Evolutionary conservation across 1,140 invertebrate genomes (phyloP).

Genomic region (Helicoverpa zea): DNA sequence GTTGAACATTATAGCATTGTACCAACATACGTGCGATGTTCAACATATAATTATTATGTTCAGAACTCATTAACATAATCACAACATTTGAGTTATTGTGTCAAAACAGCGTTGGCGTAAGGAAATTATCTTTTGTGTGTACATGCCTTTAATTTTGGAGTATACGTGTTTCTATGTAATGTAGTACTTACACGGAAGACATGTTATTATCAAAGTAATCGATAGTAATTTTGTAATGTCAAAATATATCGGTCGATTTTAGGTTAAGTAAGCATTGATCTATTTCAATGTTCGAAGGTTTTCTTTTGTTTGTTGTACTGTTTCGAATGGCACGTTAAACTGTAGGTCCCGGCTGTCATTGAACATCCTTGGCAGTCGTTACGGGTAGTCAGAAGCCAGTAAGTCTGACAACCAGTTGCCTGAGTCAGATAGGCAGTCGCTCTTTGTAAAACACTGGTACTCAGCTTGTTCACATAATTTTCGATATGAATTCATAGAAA

Average conservation of each 20-base stretch:
- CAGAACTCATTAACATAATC: slow-evolving; percentile 50
- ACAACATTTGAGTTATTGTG: slow-evolving; percentile 49
- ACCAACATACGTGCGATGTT: slow-evolving; percentile 28
- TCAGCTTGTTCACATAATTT: too few species aligned
- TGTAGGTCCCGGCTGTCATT: too few species aligned
- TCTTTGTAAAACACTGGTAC: too few species aligned
- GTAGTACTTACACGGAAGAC: background rate
- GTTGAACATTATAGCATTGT: slow-evolving; percentile 23
- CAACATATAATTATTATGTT: slow-evolving; percentile 44
- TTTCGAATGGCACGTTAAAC: too few species aligned
- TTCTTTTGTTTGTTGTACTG: background rate
- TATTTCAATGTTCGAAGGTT: too few species aligned
- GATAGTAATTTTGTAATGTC: background rate
- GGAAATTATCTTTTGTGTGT: slow-evolving; percentile 54
- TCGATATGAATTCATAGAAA: too few species aligned
- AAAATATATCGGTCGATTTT: too few species aligned
- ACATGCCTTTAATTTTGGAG: slow-evolving; percentile 28
- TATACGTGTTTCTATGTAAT: slow-evolving; percentile 24
- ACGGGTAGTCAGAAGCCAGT: too few species aligned
- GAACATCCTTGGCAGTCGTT: too few species aligned
- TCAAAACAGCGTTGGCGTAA: slow-evolving; percentile 49
- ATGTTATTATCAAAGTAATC: slow-evolving; percentile 3
- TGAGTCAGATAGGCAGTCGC: too few species aligned
- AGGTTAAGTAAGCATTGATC: too few species aligned
- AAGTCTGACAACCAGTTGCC: too few species aligned